Evolutionary conservation across 2,888 invertebrate species (phyloP).

Genomic region (Fragum whitleyi): DNA sequence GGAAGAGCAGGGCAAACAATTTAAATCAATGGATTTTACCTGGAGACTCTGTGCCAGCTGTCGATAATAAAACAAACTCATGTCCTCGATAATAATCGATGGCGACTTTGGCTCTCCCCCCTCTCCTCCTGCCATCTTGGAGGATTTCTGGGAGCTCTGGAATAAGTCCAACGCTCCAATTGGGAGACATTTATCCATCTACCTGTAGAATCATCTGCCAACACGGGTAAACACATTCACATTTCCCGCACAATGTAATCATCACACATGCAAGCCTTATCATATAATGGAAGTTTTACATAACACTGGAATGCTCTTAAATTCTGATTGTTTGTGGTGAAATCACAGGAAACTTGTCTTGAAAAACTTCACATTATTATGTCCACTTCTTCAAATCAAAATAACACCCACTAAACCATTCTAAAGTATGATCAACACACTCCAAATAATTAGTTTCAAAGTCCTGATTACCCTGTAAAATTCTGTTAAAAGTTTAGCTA

Average conservation of each 20-base stretch:
- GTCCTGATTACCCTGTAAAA: too few relatives aligned
- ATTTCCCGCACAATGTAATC: background rate
- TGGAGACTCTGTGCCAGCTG: slow-evolving; percentile 79
- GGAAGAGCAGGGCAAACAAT: too few relatives aligned
- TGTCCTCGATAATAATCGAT: slow-evolving; percentile 79
- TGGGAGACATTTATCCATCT: slow-evolving; percentile 75
- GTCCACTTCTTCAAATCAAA: too few relatives aligned
- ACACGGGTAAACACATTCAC: background rate
- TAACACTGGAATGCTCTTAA: too few relatives aligned
- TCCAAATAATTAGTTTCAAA: too few relatives aligned
- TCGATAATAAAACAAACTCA: slow-evolving; percentile 80
- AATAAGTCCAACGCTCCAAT: slow-evolving; percentile 66
- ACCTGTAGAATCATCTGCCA: slow-evolving; percentile 12
- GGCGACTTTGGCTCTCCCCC: slow-evolving; percentile 62
- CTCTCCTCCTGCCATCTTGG: slow-evolving; percentile 56
- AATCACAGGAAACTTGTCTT: too few relatives aligned
- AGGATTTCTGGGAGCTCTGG: slow-evolving; percentile 55
- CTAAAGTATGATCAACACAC: too few relatives aligned
- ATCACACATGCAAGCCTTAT: background rate
- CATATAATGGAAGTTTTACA: background rate
- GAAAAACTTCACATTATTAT: too few relatives aligned
- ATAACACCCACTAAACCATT: too few relatives aligned
- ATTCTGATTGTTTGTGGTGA: too few relatives aligned
- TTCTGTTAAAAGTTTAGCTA: too few relatives aligned
- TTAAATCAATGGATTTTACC: slow-evolving; percentile 66